Conservation (phyloP, 37 sponge, comb jelly and placozoan species). For the Agelas oroides region DNA sequence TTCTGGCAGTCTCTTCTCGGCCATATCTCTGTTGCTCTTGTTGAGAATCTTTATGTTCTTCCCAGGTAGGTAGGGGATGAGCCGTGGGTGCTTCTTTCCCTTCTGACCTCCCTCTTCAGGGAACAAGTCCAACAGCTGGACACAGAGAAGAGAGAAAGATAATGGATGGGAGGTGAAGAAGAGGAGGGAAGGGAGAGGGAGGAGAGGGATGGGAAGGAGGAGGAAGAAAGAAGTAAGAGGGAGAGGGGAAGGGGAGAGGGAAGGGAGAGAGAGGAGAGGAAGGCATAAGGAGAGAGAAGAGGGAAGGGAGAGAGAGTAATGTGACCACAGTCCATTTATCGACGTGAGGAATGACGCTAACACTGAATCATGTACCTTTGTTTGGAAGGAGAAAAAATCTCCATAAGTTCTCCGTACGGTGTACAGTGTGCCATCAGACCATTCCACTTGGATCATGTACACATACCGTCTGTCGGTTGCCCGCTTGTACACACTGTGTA, state of each 20-base stretch:
- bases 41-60: conserved; percentile 62
- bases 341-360: too few relatives aligned
- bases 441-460: conserved; percentile 79
- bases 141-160: not conserved
- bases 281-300: not conserved
- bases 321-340: too few relatives aligned
- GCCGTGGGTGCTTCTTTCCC: conserved; percentile 72
- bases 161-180: not conserved
- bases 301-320: too few relatives aligned
- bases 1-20: conserved; percentile 87
- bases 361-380: conserved; percentile 62
- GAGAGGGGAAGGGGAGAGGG: too few relatives aligned
- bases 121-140: conserved; percentile 78
- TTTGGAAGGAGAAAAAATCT: conserved; percentile 88
- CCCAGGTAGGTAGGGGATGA: conserved; percentile 87
- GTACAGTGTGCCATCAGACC: conserved; percentile 68
- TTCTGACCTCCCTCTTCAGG: conserved; percentile 87
- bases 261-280: not conserved
- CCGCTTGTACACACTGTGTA: conserved; percentile 81
- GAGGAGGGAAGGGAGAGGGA: not conserved
- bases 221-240: not conserved
- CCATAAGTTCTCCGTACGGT: conserved; percentile 79
- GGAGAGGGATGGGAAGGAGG: not conserved
- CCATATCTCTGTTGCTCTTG: conserved; percentile 72
- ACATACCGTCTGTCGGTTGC: conserved; percentile 69